Evolutionary conservation across 2,888 invertebrate species (phyloP).

Genomic region (Limnephilus rhombicus): DNA sequence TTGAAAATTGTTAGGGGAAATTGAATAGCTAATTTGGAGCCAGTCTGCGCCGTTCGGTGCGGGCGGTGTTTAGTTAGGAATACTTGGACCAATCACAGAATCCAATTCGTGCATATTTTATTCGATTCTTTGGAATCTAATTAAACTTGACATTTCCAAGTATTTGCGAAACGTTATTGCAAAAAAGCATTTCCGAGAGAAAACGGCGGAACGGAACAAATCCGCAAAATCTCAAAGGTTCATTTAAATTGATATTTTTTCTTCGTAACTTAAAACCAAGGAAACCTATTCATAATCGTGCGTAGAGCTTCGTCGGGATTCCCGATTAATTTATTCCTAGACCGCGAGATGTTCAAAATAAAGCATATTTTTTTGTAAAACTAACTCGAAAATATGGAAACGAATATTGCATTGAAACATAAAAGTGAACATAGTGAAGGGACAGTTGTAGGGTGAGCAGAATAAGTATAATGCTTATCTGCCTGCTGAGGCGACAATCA

Average conservation of each 20-base stretch:
- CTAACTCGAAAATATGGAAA: not conserved
- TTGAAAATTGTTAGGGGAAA: slow-evolving; percentile 34
- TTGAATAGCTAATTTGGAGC: slow-evolving; percentile 55
- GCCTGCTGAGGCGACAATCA: not conserved
- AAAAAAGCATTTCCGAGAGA: not conserved
- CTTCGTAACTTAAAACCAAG: not conserved
- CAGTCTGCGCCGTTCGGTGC: not conserved
- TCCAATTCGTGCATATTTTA: slow-evolving; percentile 57
- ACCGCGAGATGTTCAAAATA: not conserved
- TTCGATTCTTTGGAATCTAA: slow-evolving; percentile 54
- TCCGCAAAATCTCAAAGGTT: not conserved
- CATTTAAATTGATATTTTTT: slow-evolving; percentile 9
- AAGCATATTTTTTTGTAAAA: not conserved
- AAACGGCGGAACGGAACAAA: not conserved
- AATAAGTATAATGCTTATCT: not conserved
- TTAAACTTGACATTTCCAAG: slow-evolving; percentile 49
- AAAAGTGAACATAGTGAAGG: not conserved
- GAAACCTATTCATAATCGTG: not conserved
- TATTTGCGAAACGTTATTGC: slow-evolving; percentile 38
- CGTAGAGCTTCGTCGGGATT: not conserved
- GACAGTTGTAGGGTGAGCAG: not conserved
- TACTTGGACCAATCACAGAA: slow-evolving; percentile 55
- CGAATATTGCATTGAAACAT: not conserved
- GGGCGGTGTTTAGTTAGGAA: slow-evolving; percentile 47
- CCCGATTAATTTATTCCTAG: not conserved